phyloP scores from a whole-genome alignment of 2,113 vertebrate species.

The Cygnus buccinator region DNA sequence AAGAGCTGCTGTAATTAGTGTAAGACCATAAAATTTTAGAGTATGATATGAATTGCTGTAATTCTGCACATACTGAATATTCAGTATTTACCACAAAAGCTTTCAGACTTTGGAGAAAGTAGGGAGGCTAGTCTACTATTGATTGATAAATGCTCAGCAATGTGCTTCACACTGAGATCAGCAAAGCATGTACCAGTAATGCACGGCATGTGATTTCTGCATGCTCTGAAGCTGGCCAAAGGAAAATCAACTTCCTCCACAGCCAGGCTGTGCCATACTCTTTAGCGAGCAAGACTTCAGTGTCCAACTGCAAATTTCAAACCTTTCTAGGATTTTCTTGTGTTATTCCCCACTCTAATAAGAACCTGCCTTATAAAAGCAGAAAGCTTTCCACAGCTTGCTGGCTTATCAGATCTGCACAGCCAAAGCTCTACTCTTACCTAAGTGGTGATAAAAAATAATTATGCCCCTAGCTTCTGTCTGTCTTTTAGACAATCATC shows the following conservation, averaged over 20 bases:
- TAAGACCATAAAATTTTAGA: slow-evolving; percentile 3
- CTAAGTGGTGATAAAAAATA: not conserved
- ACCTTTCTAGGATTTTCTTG: not conserved
- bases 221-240: not conserved
- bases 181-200: not conserved
- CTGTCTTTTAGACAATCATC: not conserved
- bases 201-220: not conserved
- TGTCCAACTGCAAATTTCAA: not conserved
- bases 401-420: not conserved
- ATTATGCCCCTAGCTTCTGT: not conserved
- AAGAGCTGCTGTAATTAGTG: not conserved
- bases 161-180: not conserved
- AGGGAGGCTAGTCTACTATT: not conserved
- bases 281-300: not conserved
- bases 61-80: not conserved
- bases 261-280: not conserved
- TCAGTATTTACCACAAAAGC: not conserved
- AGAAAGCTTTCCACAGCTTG: not conserved
- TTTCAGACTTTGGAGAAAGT: not conserved
- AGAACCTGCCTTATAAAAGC: not conserved
- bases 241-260: not conserved
- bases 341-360: not conserved
- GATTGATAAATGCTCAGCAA: not conserved
- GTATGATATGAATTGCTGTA: not conserved
- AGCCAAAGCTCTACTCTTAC: not conserved